A percentile compares a stretch with the other conserved stretches of the same genome.
phyloP scores from a whole-genome alignment of 2,888 invertebrate genomes.

The Pasiphila rectangulata region DNA sequence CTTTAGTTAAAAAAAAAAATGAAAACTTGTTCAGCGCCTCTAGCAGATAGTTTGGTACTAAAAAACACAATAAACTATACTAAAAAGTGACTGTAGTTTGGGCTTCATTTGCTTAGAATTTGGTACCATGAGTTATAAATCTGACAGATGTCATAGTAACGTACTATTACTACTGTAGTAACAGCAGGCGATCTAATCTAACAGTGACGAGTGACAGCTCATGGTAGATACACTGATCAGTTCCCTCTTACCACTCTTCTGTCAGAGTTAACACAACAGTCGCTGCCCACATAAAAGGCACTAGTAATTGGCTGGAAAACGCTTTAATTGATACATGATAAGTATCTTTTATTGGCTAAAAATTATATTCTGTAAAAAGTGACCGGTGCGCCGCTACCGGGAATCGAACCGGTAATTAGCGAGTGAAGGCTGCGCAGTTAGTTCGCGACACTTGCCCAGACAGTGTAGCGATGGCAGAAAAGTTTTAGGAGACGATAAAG shows the following conservation, averaged over 20 bases:
- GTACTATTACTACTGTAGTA: no score
- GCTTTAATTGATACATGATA: slow-evolving; percentile 57
- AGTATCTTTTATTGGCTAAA: slow-evolving; percentile 62
- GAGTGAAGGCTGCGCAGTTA: slow-evolving; percentile 52
- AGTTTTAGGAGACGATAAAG: background rate
- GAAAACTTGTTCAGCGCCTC: no score
- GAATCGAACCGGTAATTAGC: slow-evolving; percentile 68
- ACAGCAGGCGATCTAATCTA: no score
- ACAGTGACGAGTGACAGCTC: background rate
- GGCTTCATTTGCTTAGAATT: no score
- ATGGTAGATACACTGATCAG: background rate
- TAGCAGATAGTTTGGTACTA: no score
- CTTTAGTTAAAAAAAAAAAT: no score
- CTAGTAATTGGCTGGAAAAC: slow-evolving; percentile 50
- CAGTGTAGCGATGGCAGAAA: slow-evolving; percentile 38
- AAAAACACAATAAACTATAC: no score
- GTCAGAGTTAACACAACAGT: slow-evolving; percentile 9
- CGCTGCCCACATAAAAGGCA: slow-evolving; percentile 36
- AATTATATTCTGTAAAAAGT: slow-evolving; percentile 57
- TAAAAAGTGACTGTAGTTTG: no score
- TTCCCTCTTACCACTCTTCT: background rate
- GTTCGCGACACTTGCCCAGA: slow-evolving; percentile 52
- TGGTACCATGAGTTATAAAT: no score
- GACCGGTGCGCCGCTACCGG: slow-evolving; percentile 45
- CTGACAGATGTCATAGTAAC: no score